These are phyloP conservation scores for Oophaga pumilio DNA, from an alignment of 2,113 vertebrate genomes.

Conservation along the genomic window DNA sequence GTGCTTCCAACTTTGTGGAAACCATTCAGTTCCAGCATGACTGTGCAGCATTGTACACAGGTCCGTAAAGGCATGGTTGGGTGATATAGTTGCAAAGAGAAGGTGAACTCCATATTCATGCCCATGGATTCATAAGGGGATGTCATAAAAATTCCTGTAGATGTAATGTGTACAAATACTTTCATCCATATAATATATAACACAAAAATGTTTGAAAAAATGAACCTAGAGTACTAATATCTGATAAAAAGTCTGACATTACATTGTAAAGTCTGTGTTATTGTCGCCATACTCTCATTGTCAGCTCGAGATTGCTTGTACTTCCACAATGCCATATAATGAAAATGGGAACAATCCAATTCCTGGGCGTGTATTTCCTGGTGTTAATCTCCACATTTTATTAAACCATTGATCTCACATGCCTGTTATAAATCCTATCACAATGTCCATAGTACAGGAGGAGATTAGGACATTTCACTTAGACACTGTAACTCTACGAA, in stretches of 20 bases:
- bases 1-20: too few species aligned
- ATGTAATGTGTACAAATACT: too few species aligned
- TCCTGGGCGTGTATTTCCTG: not conserved
- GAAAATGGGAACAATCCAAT: not conserved
- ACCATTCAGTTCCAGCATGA: too few species aligned
- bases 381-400: not conserved
- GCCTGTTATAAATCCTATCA: not conserved
- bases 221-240: not conserved
- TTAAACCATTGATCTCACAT: not conserved
- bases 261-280: not conserved
- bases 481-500: conserved; percentile 57
- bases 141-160: too few species aligned
- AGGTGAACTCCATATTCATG: too few species aligned
- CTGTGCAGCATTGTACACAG: too few species aligned
- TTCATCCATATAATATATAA: not conserved
- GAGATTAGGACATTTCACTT: not conserved
- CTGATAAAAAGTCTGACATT: not conserved
- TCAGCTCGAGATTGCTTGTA: not conserved
- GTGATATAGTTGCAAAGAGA: too few species aligned
- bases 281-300: not conserved
- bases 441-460: not conserved
- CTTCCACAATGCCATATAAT: not conserved
- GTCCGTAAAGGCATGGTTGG: too few species aligned
- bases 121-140: too few species aligned
- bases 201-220: not conserved